A percentile compares a stretch with the other conserved stretches of the same genome.
These are phyloP conservation scores for Pemphredon lugubris DNA, from an alignment of 2,888 invertebrate species.

Conservation along the genomic window DNA sequence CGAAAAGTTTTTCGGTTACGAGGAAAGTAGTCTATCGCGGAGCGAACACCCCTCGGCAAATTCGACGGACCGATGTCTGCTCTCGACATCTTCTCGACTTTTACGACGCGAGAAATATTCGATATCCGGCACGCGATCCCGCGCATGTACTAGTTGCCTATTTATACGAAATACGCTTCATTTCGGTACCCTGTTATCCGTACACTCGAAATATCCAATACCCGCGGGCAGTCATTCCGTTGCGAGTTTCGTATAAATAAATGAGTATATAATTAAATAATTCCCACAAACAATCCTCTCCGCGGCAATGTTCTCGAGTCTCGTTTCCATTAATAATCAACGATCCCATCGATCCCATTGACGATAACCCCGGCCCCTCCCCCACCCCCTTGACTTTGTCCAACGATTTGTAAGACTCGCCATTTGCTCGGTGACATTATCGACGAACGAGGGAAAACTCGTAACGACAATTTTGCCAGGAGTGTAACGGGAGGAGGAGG, in stretches of 20 bases:
- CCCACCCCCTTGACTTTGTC: too few species aligned
- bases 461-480: slow-evolving; percentile 47
- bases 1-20: not conserved
- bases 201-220: too few species aligned
- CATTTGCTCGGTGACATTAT: slow-evolving; percentile 21
- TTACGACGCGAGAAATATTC: slow-evolving; percentile 21
- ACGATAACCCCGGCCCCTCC: too few species aligned
- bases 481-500: slow-evolving; percentile 13
- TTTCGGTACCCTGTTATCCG: too few species aligned
- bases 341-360: not conserved
- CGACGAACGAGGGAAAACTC: slow-evolving; percentile 23
- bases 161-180: not conserved
- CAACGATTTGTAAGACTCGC: slow-evolving; percentile 40
- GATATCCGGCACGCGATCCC: not conserved
- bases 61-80: not conserved
- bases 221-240: too few species aligned
- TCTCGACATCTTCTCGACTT: slow-evolving; percentile 20
- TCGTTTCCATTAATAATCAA: too few species aligned
- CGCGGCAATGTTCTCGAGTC: too few species aligned
- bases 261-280: too few species aligned
- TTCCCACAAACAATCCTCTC: too few species aligned
- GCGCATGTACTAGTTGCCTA: not conserved
- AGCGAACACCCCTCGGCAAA: not conserved
- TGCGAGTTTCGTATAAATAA: too few species aligned
- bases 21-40: not conserved